Evolutionary conservation across 2,113 vertebrate genomes (phyloP).

Genomic region (Gallinago undulata): DNA sequence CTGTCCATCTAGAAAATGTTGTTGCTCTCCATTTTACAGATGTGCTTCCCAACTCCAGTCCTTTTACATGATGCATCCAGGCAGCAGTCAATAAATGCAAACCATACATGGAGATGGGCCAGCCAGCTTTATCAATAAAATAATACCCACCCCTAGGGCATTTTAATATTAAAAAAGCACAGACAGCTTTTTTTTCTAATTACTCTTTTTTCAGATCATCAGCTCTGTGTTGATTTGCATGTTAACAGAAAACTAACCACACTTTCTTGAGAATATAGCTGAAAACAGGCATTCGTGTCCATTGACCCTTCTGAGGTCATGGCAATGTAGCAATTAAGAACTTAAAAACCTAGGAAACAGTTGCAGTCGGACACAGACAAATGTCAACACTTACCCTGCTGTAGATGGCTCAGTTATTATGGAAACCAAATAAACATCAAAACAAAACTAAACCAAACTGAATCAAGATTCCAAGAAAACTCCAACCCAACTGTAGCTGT

Average conservation of each 20-base stretch:
- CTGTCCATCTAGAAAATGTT: background rate
- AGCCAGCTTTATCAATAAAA: background rate
- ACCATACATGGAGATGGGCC: background rate
- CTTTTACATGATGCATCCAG: background rate
- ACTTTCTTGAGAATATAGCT: background rate
- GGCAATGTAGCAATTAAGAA: background rate
- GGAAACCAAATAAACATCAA: background rate
- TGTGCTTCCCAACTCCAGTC: background rate
- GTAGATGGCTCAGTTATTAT: background rate
- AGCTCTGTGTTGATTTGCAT: background rate
- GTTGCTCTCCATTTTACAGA: background rate
- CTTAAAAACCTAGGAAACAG: background rate
- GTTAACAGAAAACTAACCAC: background rate
- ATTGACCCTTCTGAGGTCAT: background rate
- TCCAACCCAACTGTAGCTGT: background rate
- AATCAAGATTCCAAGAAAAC: background rate
- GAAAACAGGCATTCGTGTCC: background rate
- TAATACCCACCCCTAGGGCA: background rate
- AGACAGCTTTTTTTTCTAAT: background rate
- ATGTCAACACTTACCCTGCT: background rate
- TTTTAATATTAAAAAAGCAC: background rate
- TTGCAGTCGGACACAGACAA: background rate
- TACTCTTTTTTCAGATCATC: background rate
- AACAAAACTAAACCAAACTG: background rate
- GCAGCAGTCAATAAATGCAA: background rate